These are phyloP conservation scores for Cactoblastis cactorum DNA, from an alignment of 2,888 invertebrate genomes.

Conservation along the genomic window DNA sequence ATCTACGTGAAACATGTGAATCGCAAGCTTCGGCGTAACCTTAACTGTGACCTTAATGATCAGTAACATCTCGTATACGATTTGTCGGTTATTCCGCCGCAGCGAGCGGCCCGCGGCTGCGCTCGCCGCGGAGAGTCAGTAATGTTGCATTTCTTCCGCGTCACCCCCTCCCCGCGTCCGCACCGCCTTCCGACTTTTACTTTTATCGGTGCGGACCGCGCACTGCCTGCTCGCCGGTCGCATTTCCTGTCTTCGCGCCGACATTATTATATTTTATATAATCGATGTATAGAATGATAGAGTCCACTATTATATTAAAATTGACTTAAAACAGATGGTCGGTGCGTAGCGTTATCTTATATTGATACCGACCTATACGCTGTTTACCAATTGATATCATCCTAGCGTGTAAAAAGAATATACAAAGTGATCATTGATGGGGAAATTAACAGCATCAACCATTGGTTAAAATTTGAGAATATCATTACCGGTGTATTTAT, in stretches of 20 bases:
- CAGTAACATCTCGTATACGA: too few relatives aligned
- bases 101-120: conserved; percentile 30
- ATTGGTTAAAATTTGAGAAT: too few relatives aligned
- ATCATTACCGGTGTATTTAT: too few relatives aligned
- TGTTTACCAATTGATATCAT: conserved; percentile 3
- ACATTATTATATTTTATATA: background rate
- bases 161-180: conserved; percentile 26
- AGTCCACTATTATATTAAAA: too few relatives aligned
- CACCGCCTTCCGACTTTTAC: conserved; percentile 66
- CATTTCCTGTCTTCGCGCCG: background rate
- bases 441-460: background rate
- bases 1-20: too few relatives aligned
- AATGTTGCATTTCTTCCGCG: conserved; percentile 62
- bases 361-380: background rate
- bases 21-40: too few relatives aligned
- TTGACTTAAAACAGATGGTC: background rate
- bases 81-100: too few relatives aligned
- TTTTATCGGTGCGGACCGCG: conserved; percentile 41
- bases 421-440: too few relatives aligned
- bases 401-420: background rate
- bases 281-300: too few relatives aligned
- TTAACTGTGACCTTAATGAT: too few relatives aligned
- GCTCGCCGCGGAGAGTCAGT: conserved; percentile 58
- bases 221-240: conserved; percentile 11
- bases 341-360: background rate